Percentiles rank a stretch among this genome's conserved stretches.
Conservation (phyloP, 2,888 invertebrate species). For the Tetropium fuscum region DNA sequence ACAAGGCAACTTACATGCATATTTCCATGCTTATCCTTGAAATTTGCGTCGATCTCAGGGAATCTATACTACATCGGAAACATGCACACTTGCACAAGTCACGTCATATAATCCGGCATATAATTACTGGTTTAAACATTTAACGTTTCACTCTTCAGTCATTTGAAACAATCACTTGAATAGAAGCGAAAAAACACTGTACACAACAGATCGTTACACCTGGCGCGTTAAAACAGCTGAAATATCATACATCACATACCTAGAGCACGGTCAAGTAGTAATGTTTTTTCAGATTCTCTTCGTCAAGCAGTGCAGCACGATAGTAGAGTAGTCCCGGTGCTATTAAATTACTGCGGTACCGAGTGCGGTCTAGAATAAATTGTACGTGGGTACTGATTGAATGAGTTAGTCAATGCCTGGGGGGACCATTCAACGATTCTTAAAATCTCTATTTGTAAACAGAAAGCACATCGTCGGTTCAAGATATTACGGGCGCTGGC, state of each 20-base stretch:
- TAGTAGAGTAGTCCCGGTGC: constrained; percentile 7
- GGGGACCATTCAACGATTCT: constrained; percentile 3
- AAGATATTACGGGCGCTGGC: not conserved
- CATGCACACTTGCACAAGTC: not conserved
- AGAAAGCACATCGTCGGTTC: not conserved
- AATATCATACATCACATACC: constrained; percentile 9
- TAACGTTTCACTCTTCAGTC: not conserved
- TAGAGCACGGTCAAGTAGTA: not conserved
- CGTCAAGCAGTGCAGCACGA: not conserved
- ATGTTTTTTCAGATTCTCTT: not conserved
- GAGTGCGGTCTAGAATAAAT: too few relatives aligned
- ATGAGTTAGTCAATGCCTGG: constrained; percentile 19
- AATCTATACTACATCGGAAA: not conserved
- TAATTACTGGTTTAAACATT: not conserved
- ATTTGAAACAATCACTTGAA: constrained; percentile 10
- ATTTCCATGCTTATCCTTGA: constrained; percentile 53
- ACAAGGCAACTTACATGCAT: constrained; percentile 56
- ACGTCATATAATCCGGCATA: not conserved
- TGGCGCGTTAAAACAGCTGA: constrained; percentile 16
- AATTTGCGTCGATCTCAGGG: not conserved
- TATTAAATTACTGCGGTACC: constrained; percentile 17
- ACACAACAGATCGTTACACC: constrained; percentile 1
- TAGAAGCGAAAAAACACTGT: not conserved
- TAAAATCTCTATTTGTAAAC: constrained; percentile 3
- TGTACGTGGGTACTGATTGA: constrained; percentile 1